These are phyloP conservation scores for Bombus pascuorum DNA, from an alignment of 1,140 invertebrate species.

Conservation along the genomic window DNA sequence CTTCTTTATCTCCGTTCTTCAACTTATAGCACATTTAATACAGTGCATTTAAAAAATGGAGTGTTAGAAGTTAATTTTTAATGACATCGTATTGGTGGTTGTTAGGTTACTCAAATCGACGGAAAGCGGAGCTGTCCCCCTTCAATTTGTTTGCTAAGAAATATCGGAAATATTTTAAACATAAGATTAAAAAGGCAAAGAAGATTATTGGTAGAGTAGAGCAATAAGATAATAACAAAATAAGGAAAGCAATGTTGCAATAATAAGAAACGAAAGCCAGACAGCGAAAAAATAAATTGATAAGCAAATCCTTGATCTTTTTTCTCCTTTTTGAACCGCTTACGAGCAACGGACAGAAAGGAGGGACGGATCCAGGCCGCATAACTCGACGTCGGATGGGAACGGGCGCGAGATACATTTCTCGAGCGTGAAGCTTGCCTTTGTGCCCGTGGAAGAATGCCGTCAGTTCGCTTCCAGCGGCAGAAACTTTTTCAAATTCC, in stretches of 20 bases:
- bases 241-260: background rate
- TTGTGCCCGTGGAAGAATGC: slow-evolving; percentile 33
- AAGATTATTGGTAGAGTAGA: too few species aligned
- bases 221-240: too few species aligned
- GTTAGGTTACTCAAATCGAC: too few species aligned
- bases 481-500: slow-evolving; percentile 38
- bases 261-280: background rate
- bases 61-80: too few species aligned
- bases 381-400: slow-evolving; percentile 38
- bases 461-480: slow-evolving; percentile 15
- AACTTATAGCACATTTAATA: too few species aligned
- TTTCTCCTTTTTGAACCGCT: background rate
- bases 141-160: too few species aligned
- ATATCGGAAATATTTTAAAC: too few species aligned
- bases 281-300: background rate
- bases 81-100: too few species aligned
- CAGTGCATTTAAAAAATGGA: too few species aligned
- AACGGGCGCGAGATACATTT: slow-evolving; percentile 25
- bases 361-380: background rate
- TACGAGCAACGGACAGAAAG: background rate
- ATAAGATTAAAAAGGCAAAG: too few species aligned
- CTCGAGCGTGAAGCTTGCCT: slow-evolving; percentile 39
- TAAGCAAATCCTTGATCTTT: background rate
- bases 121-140: too few species aligned
- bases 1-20: too few species aligned